Evolutionary conservation across 2,888 invertebrate genomes (phyloP), one percentile per base, ranked within the genome.

Genomic region (Tinea trinotella): DNA sequence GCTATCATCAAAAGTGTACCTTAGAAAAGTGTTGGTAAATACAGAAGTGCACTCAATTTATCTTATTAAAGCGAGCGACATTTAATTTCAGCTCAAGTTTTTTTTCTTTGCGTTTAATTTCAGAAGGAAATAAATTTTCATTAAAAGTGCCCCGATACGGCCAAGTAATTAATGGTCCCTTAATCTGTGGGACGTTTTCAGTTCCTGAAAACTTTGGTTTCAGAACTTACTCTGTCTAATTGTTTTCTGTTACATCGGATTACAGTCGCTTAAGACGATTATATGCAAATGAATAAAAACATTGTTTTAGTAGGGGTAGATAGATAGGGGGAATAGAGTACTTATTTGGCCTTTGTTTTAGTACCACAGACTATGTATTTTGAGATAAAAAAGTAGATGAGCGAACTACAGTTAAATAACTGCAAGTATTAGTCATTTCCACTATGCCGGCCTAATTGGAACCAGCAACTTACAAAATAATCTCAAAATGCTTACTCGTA

Each of bases 71-170:
- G 48, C 5, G 4, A 18, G 55, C 35, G 54, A 55, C 50, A 40
- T 55, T 55, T 50, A 55, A 55, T 50, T 55, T 48, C 50, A 40
- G 22, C 56, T 60, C 58, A 64, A 30, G 61, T 66, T 70, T 74
- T 75, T 50, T 68, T 70, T 65, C 67, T 4, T 30, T 30, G 61
- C 13, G 20, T 69, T 73, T 73, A 76, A 78, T 77, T 77, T 70
- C 57, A 66, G 63, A 65, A 30, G 61, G 64, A 70, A 74, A 80
- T 81, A 80, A 78, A 81, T 81, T 80, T 80, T 71, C 77, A 81
- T 82, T 80, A 78, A 22, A 30, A 70, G 67, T 58, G 56, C 59
- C 61, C 40, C 40, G 40, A 40, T 17, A 17, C 40, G 40, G 40
- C 13, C 13, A 40, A 15, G 40, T 76, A 74, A 81, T 77, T 72